phyloP scores from a whole-genome alignment of 2,888 invertebrate genomes.

The Charanyca ferruginea region DNA sequence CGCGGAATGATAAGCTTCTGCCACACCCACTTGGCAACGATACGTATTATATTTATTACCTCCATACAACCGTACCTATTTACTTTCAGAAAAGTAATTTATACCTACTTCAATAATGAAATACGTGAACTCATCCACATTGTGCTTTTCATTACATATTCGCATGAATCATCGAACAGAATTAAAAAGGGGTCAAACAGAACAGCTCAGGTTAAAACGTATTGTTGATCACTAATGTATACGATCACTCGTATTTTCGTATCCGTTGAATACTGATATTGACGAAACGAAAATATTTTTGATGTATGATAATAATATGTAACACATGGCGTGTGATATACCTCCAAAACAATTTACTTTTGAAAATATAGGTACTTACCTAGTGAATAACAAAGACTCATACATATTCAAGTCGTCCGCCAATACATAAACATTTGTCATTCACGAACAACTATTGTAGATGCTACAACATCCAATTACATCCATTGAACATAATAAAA shows the following conservation, averaged over 20 bases:
- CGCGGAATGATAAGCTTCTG: slow-evolving; percentile 32
- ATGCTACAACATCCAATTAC: slow-evolving; percentile 36
- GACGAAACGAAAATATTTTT: slow-evolving; percentile 30
- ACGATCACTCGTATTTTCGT: slow-evolving; percentile 13
- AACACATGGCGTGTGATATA: slow-evolving; percentile 19
- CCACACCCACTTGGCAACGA: slow-evolving; percentile 52
- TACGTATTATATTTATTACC: slow-evolving; percentile 27
- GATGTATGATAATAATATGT: slow-evolving; percentile 38
- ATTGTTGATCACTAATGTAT: slow-evolving; percentile 48
- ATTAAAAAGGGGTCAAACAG: slow-evolving; percentile 53
- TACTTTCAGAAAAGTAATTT: slow-evolving; percentile 35
- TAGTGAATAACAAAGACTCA: slow-evolving; percentile 40
- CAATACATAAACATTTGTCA: slow-evolving; percentile 40
- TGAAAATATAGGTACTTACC: slow-evolving; percentile 2
- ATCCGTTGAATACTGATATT: slow-evolving; percentile 7
- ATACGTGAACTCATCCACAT: slow-evolving; percentile 28
- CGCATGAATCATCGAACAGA: slow-evolving; percentile 57
- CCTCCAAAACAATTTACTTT: slow-evolving; percentile 22
- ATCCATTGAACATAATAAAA: slow-evolving; percentile 35
- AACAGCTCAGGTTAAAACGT: slow-evolving; percentile 47
- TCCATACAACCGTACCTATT: slow-evolving; percentile 34
- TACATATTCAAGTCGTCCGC: slow-evolving; percentile 38
- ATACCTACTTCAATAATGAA: slow-evolving; percentile 48
- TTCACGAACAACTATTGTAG: slow-evolving; percentile 28
- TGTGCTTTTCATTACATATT: slow-evolving; percentile 43